Percentiles rank a stretch among this genome's conserved stretches.
Evolutionary conservation across 2,888 invertebrate genomes (phyloP).

Genomic region (Listrodromus nycthemerus): DNA sequence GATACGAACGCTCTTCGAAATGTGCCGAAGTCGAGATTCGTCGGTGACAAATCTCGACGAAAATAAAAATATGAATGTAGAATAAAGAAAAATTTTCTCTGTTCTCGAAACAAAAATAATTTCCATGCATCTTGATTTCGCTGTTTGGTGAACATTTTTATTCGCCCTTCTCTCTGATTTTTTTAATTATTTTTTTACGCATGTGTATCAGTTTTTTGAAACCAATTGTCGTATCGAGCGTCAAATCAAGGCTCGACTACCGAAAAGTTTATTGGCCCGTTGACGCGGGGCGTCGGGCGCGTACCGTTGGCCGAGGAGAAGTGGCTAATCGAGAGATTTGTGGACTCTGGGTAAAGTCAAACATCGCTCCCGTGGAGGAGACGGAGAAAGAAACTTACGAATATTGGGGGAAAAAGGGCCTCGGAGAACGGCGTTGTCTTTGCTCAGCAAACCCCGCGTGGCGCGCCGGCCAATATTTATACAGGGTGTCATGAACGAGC

Average conservation of each 20-base stretch:
- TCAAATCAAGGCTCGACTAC: slow-evolving; percentile 22
- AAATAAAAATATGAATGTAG: no score
- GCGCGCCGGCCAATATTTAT: slow-evolving; percentile 78
- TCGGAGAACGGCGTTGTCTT: slow-evolving; percentile 74
- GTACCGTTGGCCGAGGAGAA: slow-evolving; percentile 68
- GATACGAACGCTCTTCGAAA: no score
- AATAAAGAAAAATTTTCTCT: neutral
- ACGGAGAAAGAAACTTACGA: slow-evolving; percentile 11
- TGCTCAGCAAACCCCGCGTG: slow-evolving; percentile 78
- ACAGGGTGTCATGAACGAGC: slow-evolving; percentile 72
- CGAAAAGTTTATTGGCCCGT: slow-evolving; percentile 68
- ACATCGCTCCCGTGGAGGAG: slow-evolving; percentile 56
- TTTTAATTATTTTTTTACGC: neutral
- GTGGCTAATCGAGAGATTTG: slow-evolving; percentile 80
- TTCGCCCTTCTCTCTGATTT: neutral
- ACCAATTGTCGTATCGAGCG: neutral
- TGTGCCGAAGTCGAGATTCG: no score
- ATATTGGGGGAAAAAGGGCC: slow-evolving; percentile 26
- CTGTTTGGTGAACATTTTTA: neutral
- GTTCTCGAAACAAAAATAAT: neutral
- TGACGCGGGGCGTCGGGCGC: slow-evolving; percentile 45
- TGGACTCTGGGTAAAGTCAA: slow-evolving; percentile 78
- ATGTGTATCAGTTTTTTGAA: slow-evolving; percentile 37
- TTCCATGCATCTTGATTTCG: neutral
- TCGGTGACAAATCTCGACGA: no score